A percentile compares a stretch with the other conserved stretches of the same genome.
phyloP scores from a whole-genome alignment of 2,113 vertebrate species.

The Proterorhinus semilunaris region DNA sequence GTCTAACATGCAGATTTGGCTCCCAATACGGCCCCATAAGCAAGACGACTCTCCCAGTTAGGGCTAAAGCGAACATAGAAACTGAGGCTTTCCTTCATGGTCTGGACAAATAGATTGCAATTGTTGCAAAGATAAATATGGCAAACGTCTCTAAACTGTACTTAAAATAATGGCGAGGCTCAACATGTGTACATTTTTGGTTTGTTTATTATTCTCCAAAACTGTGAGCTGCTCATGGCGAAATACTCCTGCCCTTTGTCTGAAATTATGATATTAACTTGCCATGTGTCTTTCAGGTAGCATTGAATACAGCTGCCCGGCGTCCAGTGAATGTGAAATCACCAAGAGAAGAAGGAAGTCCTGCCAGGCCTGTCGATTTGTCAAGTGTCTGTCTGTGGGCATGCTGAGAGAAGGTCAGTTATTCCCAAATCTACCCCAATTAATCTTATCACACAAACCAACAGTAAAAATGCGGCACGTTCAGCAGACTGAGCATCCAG shows the following conservation, averaged over 20 bases:
- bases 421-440: conserved; percentile 4
- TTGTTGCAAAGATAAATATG: too few species aligned
- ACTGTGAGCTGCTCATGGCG: too few species aligned
- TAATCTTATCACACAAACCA: conserved; percentile 13
- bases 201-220: too few species aligned
- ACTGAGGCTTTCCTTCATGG: background rate
- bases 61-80: background rate
- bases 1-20: conserved; percentile 30
- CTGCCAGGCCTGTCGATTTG: conserved; percentile 78
- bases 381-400: conserved; percentile 75
- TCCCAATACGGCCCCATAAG: conserved; percentile 3
- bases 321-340: conserved; percentile 77
- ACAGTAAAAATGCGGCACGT: too few species aligned
- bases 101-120: too few species aligned
- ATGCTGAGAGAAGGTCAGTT: conserved; percentile 78
- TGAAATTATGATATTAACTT: too few species aligned
- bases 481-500: too few species aligned
- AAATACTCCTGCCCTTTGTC: too few species aligned
- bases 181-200: too few species aligned
- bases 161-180: too few species aligned
- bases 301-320: conserved; percentile 79
- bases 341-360: conserved; percentile 78
- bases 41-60: background rate
- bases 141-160: too few species aligned
- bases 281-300: conserved; percentile 54